Evolutionary conservation across 2,888 invertebrate species (phyloP), one percentile per base, ranked within the genome.

Genomic region (Melinaea menophilus): DNA sequence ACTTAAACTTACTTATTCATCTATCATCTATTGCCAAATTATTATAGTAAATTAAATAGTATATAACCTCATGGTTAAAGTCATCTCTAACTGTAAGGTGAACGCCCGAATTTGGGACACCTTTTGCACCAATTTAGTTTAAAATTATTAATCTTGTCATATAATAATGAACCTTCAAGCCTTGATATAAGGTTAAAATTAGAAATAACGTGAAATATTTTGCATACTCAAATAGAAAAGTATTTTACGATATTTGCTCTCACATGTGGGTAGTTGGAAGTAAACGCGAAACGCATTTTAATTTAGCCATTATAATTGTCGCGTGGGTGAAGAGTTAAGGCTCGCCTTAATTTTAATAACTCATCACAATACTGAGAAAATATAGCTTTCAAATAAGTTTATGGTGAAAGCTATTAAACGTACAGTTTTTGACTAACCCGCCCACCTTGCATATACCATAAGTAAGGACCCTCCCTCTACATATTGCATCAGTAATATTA

Each of bases 121-220:
- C 84, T 81, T 84, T 85, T 85, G 89, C 88, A 86, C 87, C 79
- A 88, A 79, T 86, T 88, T 78, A 63, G 72, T 79, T 74, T 78
- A 78, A 77, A 80, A 79, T 77, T 74, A 73, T 77, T 69, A 69
- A 13, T 51, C n/a, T n/a, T 22, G 37, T 22, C 35, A 59, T 41
- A 34, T 9, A 51, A 67, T 60, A 41, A 55, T 37, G 22, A 58
- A 55, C 45, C 22, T 56, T 31, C 54, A 35, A 9, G 5, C 5
- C 31, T 54, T 31, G 0, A 31, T 33, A 54, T 62, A 61, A 65
- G 63, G 62, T 61, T 57, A 22, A 61, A 47, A 11, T 7, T 33
- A 11, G 22, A 34, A 5, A 11, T 31, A 9, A 4, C 5, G 22
- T 31, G 7, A 31, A 51, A 51, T 51, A 51, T 51, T 51, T 76